Evolutionary conservation across 2,888 invertebrate species (phyloP).

Genomic region (Melanargia galathea): DNA sequence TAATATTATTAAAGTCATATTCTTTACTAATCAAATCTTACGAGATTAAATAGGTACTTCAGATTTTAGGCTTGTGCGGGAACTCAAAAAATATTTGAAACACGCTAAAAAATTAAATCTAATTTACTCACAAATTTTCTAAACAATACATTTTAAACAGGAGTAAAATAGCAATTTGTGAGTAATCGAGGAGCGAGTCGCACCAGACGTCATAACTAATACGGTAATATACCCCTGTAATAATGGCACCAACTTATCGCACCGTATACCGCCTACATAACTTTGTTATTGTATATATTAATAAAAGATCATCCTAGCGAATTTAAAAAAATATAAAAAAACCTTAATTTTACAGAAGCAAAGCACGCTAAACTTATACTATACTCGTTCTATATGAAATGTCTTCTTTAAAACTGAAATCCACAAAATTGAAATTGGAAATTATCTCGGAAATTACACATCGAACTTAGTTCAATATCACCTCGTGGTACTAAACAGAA

Average conservation of each 20-base stretch:
- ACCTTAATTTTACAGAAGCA: slow-evolving; percentile 80
- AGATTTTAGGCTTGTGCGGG: not conserved
- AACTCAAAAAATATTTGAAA: slow-evolving; percentile 6
- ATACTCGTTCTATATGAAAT: slow-evolving; percentile 73
- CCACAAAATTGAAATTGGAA: slow-evolving; percentile 63
- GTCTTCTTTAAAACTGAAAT: slow-evolving; percentile 72
- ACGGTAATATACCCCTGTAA: slow-evolving; percentile 82
- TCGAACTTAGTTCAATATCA: slow-evolving; percentile 78
- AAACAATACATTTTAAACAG: slow-evolving; percentile 26
- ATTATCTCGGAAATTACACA: slow-evolving; percentile 58
- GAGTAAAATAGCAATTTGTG: slow-evolving; percentile 37
- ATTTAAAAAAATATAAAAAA: slow-evolving; percentile 71
- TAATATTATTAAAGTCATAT: not conserved
- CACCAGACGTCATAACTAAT: slow-evolving; percentile 70
- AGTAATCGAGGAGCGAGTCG: slow-evolving; percentile 59
- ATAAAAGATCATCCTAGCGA: slow-evolving; percentile 77
- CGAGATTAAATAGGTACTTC: not conserved
- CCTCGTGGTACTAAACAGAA: slow-evolving; percentile 68
- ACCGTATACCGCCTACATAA: slow-evolving; percentile 82
- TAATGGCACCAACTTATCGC: slow-evolving; percentile 83
- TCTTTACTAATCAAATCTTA: not conserved
- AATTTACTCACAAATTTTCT: slow-evolving; percentile 26
- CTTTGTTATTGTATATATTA: slow-evolving; percentile 78
- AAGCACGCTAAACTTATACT: slow-evolving; percentile 82
- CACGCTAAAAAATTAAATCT: slow-evolving; percentile 3